phyloP scores from a whole-genome alignment of 2,888 invertebrate species.

The Girardia tigrina region DNA sequence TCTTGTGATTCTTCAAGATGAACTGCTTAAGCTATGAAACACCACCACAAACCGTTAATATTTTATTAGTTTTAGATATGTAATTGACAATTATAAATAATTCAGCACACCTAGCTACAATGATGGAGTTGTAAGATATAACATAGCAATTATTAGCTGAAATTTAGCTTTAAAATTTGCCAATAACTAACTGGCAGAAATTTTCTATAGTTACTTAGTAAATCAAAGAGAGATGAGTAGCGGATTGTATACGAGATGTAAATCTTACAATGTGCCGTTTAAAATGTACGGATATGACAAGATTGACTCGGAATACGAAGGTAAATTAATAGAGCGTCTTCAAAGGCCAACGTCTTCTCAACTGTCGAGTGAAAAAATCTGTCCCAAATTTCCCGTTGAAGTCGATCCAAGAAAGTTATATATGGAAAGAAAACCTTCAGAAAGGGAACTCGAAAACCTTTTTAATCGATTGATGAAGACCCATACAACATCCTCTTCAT shows the following conservation, averaged over 20 bases:
- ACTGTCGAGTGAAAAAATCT: neutral
- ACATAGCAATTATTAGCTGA: neutral
- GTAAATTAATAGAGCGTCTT: neutral
- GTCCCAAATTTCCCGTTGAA: neutral
- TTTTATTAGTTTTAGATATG: neutral
- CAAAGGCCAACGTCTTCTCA: neutral
- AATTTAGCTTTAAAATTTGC: neutral
- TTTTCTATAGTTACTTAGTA: neutral
- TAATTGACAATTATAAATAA: slow-evolving; percentile 4
- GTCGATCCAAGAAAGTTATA: neutral
- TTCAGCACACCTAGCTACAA: neutral
- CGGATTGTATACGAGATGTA: neutral
- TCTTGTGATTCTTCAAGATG: too few relatives aligned
- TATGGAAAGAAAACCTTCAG: neutral
- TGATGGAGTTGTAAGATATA: slow-evolving; percentile 3
- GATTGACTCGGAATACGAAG: neutral
- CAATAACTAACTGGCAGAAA: slow-evolving; percentile 14
- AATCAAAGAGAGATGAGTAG: neutral
- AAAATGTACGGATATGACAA: slow-evolving; percentile 20
- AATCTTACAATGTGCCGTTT: slow-evolving; percentile 7
- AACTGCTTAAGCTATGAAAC: too few relatives aligned
- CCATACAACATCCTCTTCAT: neutral
- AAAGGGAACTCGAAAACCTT: slow-evolving; percentile 2
- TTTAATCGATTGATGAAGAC: neutral
- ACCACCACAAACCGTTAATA: neutral